phyloP scores from a whole-genome alignment of 2,888 invertebrate species.

The Dendrolimus houi region DNA sequence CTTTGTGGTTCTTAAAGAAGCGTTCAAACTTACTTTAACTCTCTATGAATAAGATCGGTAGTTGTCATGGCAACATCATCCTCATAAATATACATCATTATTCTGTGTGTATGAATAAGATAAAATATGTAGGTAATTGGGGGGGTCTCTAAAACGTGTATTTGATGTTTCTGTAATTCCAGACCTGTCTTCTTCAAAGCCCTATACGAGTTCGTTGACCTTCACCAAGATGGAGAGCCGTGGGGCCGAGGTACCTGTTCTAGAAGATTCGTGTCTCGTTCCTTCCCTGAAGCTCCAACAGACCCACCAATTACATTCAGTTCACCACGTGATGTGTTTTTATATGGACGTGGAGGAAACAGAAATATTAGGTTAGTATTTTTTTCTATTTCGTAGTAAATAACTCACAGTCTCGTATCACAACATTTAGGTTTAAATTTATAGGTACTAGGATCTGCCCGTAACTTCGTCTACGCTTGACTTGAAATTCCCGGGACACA shows the following conservation, averaged over 20 bases:
- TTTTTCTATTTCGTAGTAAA: not conserved
- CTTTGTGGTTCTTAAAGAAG: too few relatives aligned
- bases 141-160: too few relatives aligned
- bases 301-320: slow-evolving; percentile 86
- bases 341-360: slow-evolving; percentile 90
- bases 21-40: too few relatives aligned
- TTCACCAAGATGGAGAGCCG: slow-evolving; percentile 89
- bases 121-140: too few relatives aligned
- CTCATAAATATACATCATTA: too few relatives aligned
- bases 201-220: slow-evolving; percentile 91
- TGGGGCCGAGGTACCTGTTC: slow-evolving; percentile 86
- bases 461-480: too few relatives aligned
- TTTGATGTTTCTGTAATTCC: slow-evolving; percentile 18
- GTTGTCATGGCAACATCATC: too few relatives aligned
- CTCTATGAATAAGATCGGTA: too few relatives aligned
- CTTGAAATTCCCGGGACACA: too few relatives aligned
- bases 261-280: slow-evolving; percentile 83
- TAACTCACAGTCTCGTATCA: not conserved
- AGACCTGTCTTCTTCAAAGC: slow-evolving; percentile 91
- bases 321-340: slow-evolving; percentile 88
- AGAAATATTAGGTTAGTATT: slow-evolving; percentile 82
- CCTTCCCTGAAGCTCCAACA: slow-evolving; percentile 67
- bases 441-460: too few relatives aligned
- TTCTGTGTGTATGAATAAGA: too few relatives aligned
- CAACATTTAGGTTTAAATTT: not conserved